A percentile compares a stretch with the other conserved stretches of the same genome.
Conservation (phyloP, 2,797 vertebrate species). For the Nannoperca australis region DNA sequence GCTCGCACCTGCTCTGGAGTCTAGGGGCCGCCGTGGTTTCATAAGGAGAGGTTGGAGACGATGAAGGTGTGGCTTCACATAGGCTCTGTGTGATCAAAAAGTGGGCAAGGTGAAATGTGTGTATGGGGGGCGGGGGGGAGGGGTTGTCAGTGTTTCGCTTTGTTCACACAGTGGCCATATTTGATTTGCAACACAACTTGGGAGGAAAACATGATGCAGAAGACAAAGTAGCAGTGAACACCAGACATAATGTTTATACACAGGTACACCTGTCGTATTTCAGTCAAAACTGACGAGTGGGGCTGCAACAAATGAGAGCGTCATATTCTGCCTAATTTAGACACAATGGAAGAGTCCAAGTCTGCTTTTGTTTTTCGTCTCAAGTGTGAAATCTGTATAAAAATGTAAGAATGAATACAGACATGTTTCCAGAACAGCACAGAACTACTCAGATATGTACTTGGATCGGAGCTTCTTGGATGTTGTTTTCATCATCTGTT, state of each 20-base stretch:
- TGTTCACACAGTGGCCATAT: neutral
- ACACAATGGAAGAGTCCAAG: neutral
- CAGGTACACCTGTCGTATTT: neutral
- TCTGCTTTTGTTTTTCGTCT: neutral
- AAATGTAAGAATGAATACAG: slow-evolving; percentile 15
- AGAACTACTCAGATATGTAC: neutral
- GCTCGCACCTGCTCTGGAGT: slow-evolving; percentile 77
- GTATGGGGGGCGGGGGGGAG: neutral
- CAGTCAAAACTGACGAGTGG: neutral
- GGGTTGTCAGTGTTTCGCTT: neutral
- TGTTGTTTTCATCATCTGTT: slow-evolving; percentile 19
- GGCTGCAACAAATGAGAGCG: slow-evolving; percentile 7
- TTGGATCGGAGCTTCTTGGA: neutral
- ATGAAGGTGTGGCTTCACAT: slow-evolving; percentile 45
- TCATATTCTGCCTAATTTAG: slow-evolving; percentile 13
- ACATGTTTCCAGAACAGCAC: slow-evolving; percentile 3
- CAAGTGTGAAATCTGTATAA: slow-evolving; percentile 11
- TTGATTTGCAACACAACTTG: slow-evolving; percentile 6
- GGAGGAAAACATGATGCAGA: neutral
- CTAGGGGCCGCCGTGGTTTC: slow-evolving; percentile 37
- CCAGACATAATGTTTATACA: neutral
- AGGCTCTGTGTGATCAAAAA: slow-evolving; percentile 14
- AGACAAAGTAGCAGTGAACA: neutral
- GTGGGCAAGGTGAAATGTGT: slow-evolving; percentile 3
- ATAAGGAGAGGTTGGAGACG: slow-evolving; percentile 19